Base-by-base conservation (phyloP, 2,113 vertebrate species). In the Cercopithecus mona region DNA sequence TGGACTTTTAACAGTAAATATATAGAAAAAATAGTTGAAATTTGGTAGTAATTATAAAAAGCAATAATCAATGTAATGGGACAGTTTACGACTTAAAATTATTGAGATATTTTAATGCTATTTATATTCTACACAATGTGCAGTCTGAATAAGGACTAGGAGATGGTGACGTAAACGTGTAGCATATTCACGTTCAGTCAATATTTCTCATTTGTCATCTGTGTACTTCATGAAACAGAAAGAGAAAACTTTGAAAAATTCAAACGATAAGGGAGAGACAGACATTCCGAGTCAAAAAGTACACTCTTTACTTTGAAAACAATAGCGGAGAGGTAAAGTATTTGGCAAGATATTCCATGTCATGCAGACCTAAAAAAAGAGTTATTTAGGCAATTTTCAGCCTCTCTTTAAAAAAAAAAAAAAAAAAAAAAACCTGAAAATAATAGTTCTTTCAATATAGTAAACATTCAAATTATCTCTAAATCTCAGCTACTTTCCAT, bases 401-500 rank as follows among this genome's bases (percentile, higher is more conserved):
- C 14, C 30, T 93, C 86, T 68, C 2, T 40, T 70, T 45, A 85
- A 50, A 13, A 78, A 91, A 91, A 48, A 48, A 3, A 48, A 10
- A 48, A 48, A 10, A 48, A 48, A 48, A 0, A 2, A 79, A 80
- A 4, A 80, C 43, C 64, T 85, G 45, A 20, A 40, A 94, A 84
- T 64, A 75, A 90, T n/a, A 38, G 5, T 55, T 75, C 35, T 70
- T 79, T 50, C 16, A 88, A 68, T 88, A 57, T 17, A 91, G 40
- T 81, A 50, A 90, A 43, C 11, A 57, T 94, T 91, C 4, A 85
- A 78, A 85, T 93, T 84, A 76, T 66, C 5, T 91, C 14, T 64
- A 95, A 96, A 81, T 86, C 38, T 88, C 43, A 93, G 27, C 66
- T 96, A 40, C 89, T 78, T 93, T 64, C 14, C 5, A 48, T n/a